Conservation (phyloP, 1,140 invertebrate genomes). For the Aleiodes sp. region DNA sequence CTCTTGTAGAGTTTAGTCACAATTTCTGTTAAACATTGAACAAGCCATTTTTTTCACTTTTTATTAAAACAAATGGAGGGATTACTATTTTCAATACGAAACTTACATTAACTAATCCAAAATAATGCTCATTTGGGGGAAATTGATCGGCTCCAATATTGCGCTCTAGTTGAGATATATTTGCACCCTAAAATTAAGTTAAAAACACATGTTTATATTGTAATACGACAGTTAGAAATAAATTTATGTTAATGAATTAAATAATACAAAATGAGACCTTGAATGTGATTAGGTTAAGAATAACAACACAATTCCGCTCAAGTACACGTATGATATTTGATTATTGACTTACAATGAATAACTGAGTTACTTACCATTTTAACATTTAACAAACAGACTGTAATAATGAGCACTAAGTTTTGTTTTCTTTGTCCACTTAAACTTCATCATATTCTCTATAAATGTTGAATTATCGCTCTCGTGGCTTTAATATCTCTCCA, state of each 20-base stretch:
- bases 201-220: constrained; percentile 16
- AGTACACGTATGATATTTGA: background rate
- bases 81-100: no score
- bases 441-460: background rate
- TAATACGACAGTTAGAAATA: no score
- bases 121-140: constrained; percentile 97
- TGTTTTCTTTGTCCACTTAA: background rate
- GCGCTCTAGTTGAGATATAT: constrained; percentile 96
- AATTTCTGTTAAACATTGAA: no score
- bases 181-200: constrained; percentile 88
- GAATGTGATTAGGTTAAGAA: background rate
- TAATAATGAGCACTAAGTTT: background rate
- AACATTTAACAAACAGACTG: background rate
- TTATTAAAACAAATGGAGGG: no score
- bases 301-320: background rate
- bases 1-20: no score
- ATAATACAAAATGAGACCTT: no score
- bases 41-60: no score
- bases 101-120: constrained; percentile 97
- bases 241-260: no score
- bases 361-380: background rate
- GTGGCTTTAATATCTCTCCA: background rate
- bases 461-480: background rate
- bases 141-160: constrained; percentile 98
- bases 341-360: background rate